A percentile compares a stretch with the other conserved stretches of the same genome.
Conservation (phyloP, 23 tunicate species). For the Ciona savignyi region DNA sequence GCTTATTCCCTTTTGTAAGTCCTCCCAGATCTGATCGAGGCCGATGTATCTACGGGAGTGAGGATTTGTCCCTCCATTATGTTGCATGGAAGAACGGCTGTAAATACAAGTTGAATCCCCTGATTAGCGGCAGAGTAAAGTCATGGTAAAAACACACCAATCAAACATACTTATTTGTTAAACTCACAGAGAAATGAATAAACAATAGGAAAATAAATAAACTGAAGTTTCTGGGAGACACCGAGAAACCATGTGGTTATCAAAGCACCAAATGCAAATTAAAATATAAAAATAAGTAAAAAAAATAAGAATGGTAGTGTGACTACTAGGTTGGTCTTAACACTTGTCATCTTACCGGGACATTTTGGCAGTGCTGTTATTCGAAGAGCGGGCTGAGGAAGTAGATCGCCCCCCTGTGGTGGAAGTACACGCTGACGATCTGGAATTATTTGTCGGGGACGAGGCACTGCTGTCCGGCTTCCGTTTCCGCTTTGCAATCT, state of each 20-base stretch:
- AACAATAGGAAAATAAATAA: too few relatives aligned
- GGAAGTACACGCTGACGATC: background rate
- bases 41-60: constrained; percentile 60
- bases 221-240: too few relatives aligned
- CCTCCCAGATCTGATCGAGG: constrained; percentile 91
- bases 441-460: background rate
- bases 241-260: too few relatives aligned
- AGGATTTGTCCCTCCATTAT: constrained; percentile 45
- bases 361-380: background rate
- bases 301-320: too few relatives aligned
- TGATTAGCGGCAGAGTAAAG: too few relatives aligned
- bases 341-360: background rate
- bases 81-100: constrained; percentile 19
- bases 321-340: too few relatives aligned
- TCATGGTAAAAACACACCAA: too few relatives aligned
- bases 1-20: constrained; percentile 73
- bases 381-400: background rate
- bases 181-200: too few relatives aligned
- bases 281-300: too few relatives aligned
- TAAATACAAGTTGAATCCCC: too few relatives aligned
- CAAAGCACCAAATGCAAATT: too few relatives aligned
- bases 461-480: constrained; percentile 2
- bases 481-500: background rate
- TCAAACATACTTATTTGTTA: too few relatives aligned
- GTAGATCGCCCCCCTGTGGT: background rate